Evolutionary conservation across 1,140 invertebrate species (phyloP).

Genomic region (Muscidifurax raptorellus): DNA sequence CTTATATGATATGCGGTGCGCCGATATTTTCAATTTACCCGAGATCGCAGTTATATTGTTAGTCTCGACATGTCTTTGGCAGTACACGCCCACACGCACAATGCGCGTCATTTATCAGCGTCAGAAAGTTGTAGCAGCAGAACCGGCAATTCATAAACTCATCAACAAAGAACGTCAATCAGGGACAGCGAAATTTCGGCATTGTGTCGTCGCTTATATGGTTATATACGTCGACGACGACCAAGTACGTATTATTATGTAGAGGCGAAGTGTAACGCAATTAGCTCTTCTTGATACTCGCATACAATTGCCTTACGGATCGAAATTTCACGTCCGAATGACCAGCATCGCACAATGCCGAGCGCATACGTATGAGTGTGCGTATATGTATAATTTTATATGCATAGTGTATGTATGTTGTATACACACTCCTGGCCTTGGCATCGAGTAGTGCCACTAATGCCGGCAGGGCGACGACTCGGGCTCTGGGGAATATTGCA

Average conservation of each 20-base stretch:
- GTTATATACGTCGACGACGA: neutral
- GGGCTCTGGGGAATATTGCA: neutral
- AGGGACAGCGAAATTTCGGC: neutral
- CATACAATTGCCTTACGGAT: neutral
- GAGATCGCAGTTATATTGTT: too few relatives aligned
- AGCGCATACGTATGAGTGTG: too few relatives aligned
- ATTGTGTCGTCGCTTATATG: neutral
- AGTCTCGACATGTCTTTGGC: too few relatives aligned
- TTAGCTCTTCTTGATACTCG: slow-evolving; percentile 13
- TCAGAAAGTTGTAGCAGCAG: neutral
- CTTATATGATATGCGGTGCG: too few relatives aligned
- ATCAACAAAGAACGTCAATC: neutral
- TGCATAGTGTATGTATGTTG: too few relatives aligned
- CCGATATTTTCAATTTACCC: too few relatives aligned
- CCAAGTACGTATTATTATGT: neutral
- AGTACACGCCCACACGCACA: too few relatives aligned
- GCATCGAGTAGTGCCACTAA: neutral
- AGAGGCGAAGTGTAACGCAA: neutral
- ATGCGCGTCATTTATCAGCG: neutral
- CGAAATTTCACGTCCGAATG: neutral
- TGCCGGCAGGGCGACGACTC: neutral
- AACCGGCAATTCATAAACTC: neutral
- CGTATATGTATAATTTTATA: too few relatives aligned
- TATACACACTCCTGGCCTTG: neutral
- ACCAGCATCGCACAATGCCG: neutral